A percentile compares a stretch with the other conserved stretches of the same genome.
phyloP scores from a whole-genome alignment of 2,888 invertebrate species.

The Prenolepis imparis region DNA sequence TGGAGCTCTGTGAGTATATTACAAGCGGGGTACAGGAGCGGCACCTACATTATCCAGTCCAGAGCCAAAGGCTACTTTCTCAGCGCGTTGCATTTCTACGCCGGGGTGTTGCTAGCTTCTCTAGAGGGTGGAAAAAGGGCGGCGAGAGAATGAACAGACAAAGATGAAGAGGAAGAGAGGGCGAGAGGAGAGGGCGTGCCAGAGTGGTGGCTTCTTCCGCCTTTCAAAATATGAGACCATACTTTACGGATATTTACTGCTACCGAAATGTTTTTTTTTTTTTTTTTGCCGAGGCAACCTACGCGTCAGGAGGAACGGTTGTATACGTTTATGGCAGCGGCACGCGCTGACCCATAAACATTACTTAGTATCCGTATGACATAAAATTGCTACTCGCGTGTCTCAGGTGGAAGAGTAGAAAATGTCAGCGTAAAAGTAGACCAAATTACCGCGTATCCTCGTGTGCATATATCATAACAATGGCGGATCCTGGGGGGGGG shows the following conservation, averaged over 20 bases:
- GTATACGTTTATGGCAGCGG: slow-evolving; percentile 62
- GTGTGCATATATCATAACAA: slow-evolving; percentile 7
- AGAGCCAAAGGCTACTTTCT: slow-evolving; percentile 79
- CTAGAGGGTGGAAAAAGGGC: slow-evolving; percentile 56
- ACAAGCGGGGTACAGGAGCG: slow-evolving; percentile 70
- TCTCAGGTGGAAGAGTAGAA: slow-evolving; percentile 50
- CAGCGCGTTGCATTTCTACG: slow-evolving; percentile 59
- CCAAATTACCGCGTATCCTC: slow-evolving; percentile 15
- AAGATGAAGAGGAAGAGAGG: slow-evolving; percentile 32
- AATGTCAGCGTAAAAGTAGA: slow-evolving; percentile 56
- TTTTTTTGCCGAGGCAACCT: slow-evolving; percentile 56
- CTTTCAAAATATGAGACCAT: slow-evolving; percentile 80
- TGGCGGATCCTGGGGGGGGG: too few species aligned
- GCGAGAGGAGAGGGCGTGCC: slow-evolving; percentile 65
- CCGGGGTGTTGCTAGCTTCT: slow-evolving; percentile 69
- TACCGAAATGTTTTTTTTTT: slow-evolving; percentile 53
- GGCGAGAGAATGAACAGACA: slow-evolving; percentile 47
- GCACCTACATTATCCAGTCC: slow-evolving; percentile 80
- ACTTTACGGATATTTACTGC: slow-evolving; percentile 78
- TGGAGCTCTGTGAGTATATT: slow-evolving; percentile 75
- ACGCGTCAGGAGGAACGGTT: slow-evolving; percentile 43
- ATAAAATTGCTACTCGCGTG: slow-evolving; percentile 67
- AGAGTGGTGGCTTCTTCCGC: slow-evolving; percentile 75
- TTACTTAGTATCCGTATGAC: slow-evolving; percentile 67
- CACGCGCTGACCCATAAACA: slow-evolving; percentile 76